Percentiles rank a stretch among this genome's conserved stretches.
Evolutionary conservation across 2,797 vertebrate species (phyloP).

Genomic region (Silurus lanzhouensis): DNA sequence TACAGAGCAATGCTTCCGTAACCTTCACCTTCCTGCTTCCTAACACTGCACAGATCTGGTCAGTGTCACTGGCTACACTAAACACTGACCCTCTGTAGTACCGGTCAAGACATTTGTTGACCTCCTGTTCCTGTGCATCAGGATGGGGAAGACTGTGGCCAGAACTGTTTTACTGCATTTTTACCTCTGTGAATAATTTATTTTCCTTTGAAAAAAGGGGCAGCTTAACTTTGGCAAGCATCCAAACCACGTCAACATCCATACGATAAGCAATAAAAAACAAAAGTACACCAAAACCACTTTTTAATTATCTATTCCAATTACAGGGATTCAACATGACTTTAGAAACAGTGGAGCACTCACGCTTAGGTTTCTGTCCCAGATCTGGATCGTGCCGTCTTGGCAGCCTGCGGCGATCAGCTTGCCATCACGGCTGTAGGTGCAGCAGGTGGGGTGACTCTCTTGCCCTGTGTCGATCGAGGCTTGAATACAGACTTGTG

Average conservation of each 20-base stretch:
- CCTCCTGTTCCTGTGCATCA: constrained; percentile 46
- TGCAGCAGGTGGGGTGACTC: constrained; percentile 88
- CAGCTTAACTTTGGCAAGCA: background rate
- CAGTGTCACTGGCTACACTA: constrained; percentile 56
- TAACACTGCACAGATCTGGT: constrained; percentile 54
- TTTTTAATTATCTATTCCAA: constrained; percentile 4
- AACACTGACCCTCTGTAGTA: constrained; percentile 63
- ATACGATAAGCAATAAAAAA: background rate
- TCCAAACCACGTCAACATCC: constrained; percentile 19
- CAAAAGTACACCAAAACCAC: background rate
- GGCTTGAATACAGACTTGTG: constrained; percentile 94
- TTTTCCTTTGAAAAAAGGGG: background rate
- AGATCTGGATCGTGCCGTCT: constrained; percentile 96
- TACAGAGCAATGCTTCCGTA: constrained; percentile 37
- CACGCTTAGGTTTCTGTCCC: constrained; percentile 94
- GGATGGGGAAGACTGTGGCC: constrained; percentile 56
- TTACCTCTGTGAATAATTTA: constrained; percentile 13
- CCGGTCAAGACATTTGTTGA: constrained; percentile 55
- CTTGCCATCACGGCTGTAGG: constrained; percentile 92
- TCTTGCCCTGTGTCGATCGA: constrained; percentile 89
- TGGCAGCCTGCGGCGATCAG: constrained; percentile 93
- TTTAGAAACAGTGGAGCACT: constrained; percentile 65
- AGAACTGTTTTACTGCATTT: constrained; percentile 56
- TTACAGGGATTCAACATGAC: background rate
- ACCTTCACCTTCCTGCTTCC: constrained; percentile 40